phyloP scores from a whole-genome alignment of 1,140 invertebrate species.

The Scaptomyza pallida region DNA sequence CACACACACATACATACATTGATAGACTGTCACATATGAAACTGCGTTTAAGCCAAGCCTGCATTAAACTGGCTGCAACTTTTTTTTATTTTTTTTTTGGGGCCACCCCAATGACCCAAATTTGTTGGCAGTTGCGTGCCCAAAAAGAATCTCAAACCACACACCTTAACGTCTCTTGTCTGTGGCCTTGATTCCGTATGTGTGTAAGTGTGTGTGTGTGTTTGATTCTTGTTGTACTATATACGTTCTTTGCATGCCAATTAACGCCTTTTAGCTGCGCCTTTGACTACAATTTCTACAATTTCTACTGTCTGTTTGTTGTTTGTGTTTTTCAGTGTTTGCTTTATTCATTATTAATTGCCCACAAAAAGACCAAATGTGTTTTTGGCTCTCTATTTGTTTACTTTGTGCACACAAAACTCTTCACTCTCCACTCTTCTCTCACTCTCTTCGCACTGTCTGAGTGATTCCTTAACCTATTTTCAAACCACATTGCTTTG shows the following conservation, averaged over 20 bases:
- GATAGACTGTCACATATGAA: slow-evolving; percentile 36
- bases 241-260: slow-evolving; percentile 46
- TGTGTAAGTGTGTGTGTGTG: not conserved
- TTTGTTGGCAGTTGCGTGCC: slow-evolving; percentile 48
- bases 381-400: slow-evolving; percentile 22
- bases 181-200: slow-evolving; percentile 65
- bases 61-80: slow-evolving; percentile 18
- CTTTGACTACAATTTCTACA: slow-evolving; percentile 35
- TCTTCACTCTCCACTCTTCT: not conserved
- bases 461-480: slow-evolving; percentile 36
- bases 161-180: slow-evolving; percentile 34
- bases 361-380: slow-evolving; percentile 45
- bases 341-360: slow-evolving; percentile 65
- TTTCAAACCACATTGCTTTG: slow-evolving; percentile 40
- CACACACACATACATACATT: slow-evolving; percentile 12
- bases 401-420: not conserved
- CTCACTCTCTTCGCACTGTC: not conserved
- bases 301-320: slow-evolving; percentile 18
- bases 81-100: slow-evolving; percentile 39
- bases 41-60: slow-evolving; percentile 62
- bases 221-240: slow-evolving; percentile 10
- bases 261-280: slow-evolving; percentile 56
- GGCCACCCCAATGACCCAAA: slow-evolving; percentile 72
- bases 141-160: slow-evolving; percentile 37
- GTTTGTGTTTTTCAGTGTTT: slow-evolving; percentile 44